Percentiles rank a stretch among this genome's conserved stretches.
Conservation (phyloP, 2,113 vertebrate genomes). For the Polypterus senegalus region DNA sequence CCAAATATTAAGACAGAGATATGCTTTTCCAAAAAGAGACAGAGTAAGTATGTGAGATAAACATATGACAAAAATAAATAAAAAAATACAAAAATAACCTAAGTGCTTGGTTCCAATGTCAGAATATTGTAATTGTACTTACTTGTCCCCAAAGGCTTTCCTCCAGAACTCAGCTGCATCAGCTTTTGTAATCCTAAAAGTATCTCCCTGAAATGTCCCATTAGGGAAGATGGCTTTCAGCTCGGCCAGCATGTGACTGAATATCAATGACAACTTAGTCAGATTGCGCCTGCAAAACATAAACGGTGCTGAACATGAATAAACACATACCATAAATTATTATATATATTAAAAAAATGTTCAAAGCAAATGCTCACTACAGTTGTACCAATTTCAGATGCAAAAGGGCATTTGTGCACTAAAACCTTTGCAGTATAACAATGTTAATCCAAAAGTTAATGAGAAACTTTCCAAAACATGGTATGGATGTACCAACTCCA, state of each 20-base stretch:
- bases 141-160: slow-evolving; percentile 94
- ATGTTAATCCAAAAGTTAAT: no score
- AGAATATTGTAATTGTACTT: slow-evolving; percentile 30
- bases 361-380: no score
- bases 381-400: no score
- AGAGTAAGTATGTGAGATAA: no score
- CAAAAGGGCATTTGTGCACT: no score
- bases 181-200: slow-evolving; percentile 94
- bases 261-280: slow-evolving; percentile 93
- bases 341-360: slow-evolving; percentile 9
- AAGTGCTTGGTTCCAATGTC: not conserved
- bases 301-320: slow-evolving; percentile 12
- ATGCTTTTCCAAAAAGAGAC: no score
- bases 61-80: no score
- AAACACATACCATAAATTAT: not conserved
- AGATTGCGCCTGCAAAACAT: slow-evolving; percentile 67
- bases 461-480: no score
- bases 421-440: no score
- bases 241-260: slow-evolving; percentile 97
- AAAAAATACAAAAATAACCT: not conserved
- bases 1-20: no score
- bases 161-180: slow-evolving; percentile 98
- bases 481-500: no score
- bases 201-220: slow-evolving; percentile 90
- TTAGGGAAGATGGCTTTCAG: slow-evolving; percentile 94